Conservation (phyloP, 2,888 invertebrate genomes). For the Plagodis pulveraria region DNA sequence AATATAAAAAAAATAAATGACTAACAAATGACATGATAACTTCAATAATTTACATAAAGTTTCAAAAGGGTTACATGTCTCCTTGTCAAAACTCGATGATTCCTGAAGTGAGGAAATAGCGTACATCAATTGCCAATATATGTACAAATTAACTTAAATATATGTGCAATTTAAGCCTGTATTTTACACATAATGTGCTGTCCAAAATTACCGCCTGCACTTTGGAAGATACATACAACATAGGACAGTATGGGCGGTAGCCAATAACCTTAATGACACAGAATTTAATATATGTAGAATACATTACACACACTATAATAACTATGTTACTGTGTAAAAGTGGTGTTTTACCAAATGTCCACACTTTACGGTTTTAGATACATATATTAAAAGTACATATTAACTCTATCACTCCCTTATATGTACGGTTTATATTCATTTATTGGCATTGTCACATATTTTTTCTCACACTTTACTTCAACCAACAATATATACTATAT, state of each 20-base stretch:
- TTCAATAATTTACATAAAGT: neutral
- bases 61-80: neutral
- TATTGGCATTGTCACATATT: slow-evolving; percentile 8
- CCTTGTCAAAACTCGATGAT: neutral
- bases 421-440: slow-evolving; percentile 1
- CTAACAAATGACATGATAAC: slow-evolving; percentile 1
- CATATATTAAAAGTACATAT: slow-evolving; percentile 13
- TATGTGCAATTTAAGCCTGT: neutral
- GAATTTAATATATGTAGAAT: slow-evolving; percentile 8
- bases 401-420: slow-evolving; percentile 25
- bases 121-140: slow-evolving; percentile 11
- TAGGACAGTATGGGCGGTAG: slow-evolving; percentile 8
- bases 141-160: slow-evolving; percentile 2
- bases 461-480: neutral
- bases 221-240: slow-evolving; percentile 12
- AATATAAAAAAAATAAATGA: slow-evolving; percentile 8
- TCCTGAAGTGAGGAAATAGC: neutral
- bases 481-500: too few relatives aligned
- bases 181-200: slow-evolving; percentile 1
- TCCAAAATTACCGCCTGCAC: slow-evolving; percentile 10
- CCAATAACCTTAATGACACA: slow-evolving; percentile 2
- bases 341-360: slow-evolving; percentile 31
- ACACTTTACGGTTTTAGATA: slow-evolving; percentile 20
- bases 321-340: slow-evolving; percentile 17
- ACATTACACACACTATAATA: slow-evolving; percentile 12